phyloP scores from a whole-genome alignment of 2,888 invertebrate species.

The Empis stercorea region DNA sequence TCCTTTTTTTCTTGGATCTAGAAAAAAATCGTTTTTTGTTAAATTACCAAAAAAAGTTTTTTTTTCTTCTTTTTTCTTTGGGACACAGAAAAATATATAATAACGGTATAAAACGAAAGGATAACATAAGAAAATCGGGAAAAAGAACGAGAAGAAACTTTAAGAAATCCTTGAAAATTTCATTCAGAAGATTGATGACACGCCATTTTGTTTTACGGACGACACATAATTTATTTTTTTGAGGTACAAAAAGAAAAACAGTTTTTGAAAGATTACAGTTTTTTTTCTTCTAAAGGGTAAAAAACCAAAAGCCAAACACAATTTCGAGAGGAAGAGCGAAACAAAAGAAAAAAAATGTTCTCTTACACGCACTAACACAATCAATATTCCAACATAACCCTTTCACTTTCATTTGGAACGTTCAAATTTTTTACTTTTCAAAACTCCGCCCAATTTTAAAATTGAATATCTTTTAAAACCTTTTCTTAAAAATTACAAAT shows the following conservation, averaged over 20 bases:
- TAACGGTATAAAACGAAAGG: neutral
- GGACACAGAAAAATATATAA: neutral
- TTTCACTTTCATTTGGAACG: constrained; percentile 1
- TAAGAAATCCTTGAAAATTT: neutral
- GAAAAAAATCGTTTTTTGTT: too few relatives aligned
- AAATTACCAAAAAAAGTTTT: too few relatives aligned
- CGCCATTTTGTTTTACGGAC: constrained; percentile 7
- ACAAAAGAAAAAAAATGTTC: neutral
- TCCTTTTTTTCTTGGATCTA: too few relatives aligned
- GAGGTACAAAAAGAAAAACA: too few relatives aligned
- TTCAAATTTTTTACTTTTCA: too few relatives aligned
- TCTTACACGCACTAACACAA: neutral
- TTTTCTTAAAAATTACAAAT: neutral
- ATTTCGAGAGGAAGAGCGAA: neutral
- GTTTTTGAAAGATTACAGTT: too few relatives aligned
- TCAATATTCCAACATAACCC: neutral
- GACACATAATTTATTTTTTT: too few relatives aligned
- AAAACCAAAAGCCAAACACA: neutral
- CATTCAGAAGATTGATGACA: constrained; percentile 8
- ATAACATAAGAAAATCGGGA: neutral
- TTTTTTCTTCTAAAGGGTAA: too few relatives aligned
- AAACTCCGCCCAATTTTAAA: neutral
- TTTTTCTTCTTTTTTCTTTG: too few relatives aligned
- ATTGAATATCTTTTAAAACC: neutral
- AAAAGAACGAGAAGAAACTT: neutral